Percentiles rank a stretch among this genome's conserved stretches.
Conservation (phyloP, 2,797 vertebrate species). For the Thaleichthys pacificus region DNA sequence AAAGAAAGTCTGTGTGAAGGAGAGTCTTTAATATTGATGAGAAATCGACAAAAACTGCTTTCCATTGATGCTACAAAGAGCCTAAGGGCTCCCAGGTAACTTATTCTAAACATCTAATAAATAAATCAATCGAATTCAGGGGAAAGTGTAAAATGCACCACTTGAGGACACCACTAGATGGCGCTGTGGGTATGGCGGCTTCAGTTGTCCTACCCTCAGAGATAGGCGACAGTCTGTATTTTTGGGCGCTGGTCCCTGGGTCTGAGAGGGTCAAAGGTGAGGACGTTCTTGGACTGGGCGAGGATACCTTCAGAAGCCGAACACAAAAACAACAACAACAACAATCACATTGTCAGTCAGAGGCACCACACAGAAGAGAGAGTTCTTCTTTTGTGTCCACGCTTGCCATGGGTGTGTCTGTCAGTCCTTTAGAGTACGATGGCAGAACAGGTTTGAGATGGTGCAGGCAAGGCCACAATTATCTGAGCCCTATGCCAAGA, state of each 20-base stretch:
- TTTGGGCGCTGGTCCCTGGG: neutral
- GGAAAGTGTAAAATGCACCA: neutral
- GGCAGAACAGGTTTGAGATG: slow-evolving; percentile 31
- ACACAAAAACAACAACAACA: neutral
- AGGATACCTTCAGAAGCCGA: slow-evolving; percentile 60
- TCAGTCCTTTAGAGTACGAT: neutral
- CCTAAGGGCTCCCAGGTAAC: too few relatives aligned
- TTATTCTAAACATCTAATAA: too few relatives aligned
- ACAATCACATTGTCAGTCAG: neutral
- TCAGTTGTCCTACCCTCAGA: slow-evolving; percentile 71
- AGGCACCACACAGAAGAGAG: neutral
- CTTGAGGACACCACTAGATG: neutral
- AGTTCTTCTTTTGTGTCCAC: neutral
- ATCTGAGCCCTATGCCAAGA: too few relatives aligned
- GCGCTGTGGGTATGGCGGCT: slow-evolving; percentile 30
- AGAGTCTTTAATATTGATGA: neutral
- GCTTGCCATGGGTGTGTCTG: slow-evolving; percentile 1
- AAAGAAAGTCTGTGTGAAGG: slow-evolving; percentile 38
- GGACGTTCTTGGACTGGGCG: slow-evolving; percentile 25
- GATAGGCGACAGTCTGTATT: slow-evolving; percentile 66
- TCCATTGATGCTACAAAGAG: too few relatives aligned
- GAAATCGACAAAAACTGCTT: neutral
- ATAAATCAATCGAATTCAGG: neutral
- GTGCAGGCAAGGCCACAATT: neutral
- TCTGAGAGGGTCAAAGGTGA: slow-evolving; percentile 45